Evolutionary conservation across 2,888 invertebrate species (phyloP).

Genomic region (Dicroscelio sp.): DNA sequence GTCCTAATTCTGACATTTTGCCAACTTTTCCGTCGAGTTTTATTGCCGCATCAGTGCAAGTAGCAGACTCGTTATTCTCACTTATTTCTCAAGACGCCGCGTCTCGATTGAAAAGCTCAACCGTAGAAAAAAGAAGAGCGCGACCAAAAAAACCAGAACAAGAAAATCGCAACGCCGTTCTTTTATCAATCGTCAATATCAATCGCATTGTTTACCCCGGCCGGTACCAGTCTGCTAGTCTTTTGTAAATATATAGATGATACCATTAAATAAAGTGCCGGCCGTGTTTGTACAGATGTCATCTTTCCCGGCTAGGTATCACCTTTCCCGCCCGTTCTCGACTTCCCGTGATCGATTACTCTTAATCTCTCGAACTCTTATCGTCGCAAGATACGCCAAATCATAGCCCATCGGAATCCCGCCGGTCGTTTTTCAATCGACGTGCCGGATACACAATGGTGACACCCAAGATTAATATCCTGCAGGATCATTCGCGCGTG

Average conservation of each 20-base stretch:
- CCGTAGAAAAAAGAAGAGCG: neutral
- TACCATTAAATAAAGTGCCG: conserved; percentile 74
- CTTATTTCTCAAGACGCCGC: conserved; percentile 56
- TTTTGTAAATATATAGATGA: conserved; percentile 61
- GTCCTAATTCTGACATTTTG: conserved; percentile 61
- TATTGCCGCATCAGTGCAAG: conserved; percentile 49
- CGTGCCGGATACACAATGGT: conserved; percentile 79
- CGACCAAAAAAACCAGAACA: neutral
- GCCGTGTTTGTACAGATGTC: conserved; percentile 65
- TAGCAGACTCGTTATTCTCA: conserved; percentile 59
- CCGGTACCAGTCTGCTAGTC: neutral
- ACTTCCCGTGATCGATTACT: conserved; percentile 79
- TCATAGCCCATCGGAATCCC: conserved; percentile 81
- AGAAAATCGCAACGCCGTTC: neutral
- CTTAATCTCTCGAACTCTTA: conserved; percentile 83
- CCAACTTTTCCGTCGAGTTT: conserved; percentile 50
- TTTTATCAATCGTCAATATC: conserved; percentile 31
- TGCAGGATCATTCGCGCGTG: conserved; percentile 88
- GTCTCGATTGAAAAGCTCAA: neutral
- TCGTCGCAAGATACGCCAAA: conserved; percentile 81
- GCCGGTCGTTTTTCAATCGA: conserved; percentile 82
- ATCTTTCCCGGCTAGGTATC: conserved; percentile 69
- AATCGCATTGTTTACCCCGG: conserved; percentile 42
- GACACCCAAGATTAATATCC: conserved; percentile 89
- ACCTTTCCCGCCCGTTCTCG: conserved; percentile 64